Conservation (phyloP, 2,797 vertebrate genomes). For the Lacerta bilineata region DNA sequence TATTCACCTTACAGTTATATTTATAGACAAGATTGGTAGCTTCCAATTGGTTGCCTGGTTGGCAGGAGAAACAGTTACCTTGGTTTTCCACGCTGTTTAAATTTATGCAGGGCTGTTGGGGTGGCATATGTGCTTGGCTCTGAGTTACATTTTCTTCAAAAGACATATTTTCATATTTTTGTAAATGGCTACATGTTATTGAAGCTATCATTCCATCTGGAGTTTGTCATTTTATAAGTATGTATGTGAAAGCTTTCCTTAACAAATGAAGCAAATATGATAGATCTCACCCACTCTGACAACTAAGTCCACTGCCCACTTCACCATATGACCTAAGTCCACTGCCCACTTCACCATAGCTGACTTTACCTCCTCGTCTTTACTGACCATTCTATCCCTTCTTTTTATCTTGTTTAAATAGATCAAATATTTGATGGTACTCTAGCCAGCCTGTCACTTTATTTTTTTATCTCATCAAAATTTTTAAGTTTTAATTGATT, state of each 20-base stretch:
- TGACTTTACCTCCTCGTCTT: no score
- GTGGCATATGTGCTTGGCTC: conserved; percentile 38
- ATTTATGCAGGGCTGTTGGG: conserved; percentile 21
- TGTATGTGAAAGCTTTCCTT: conserved; percentile 18
- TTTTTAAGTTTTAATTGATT: no score
- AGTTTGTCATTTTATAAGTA: not conserved
- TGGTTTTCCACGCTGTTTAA: conserved; percentile 34
- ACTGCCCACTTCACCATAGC: no score
- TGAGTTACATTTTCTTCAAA: conserved; percentile 53
- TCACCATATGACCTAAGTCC: no score
- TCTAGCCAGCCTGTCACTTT: no score
- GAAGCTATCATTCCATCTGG: conserved; percentile 24
- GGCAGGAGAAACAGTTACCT: conserved; percentile 45
- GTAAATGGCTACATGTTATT: not conserved
- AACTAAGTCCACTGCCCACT: no score
- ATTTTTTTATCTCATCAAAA: no score
- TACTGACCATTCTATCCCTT: no score
- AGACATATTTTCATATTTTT: conserved; percentile 25
- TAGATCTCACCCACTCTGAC: no score
- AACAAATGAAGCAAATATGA: not conserved
- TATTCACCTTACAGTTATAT: not conserved
- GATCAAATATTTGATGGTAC: no score
- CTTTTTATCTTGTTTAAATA: no score
- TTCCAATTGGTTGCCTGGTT: conserved; percentile 37
- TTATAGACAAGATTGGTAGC: conserved; percentile 12